Evolutionary conservation across 2,113 vertebrate genomes (phyloP).

Genomic region (Geococcyx californianus): DNA sequence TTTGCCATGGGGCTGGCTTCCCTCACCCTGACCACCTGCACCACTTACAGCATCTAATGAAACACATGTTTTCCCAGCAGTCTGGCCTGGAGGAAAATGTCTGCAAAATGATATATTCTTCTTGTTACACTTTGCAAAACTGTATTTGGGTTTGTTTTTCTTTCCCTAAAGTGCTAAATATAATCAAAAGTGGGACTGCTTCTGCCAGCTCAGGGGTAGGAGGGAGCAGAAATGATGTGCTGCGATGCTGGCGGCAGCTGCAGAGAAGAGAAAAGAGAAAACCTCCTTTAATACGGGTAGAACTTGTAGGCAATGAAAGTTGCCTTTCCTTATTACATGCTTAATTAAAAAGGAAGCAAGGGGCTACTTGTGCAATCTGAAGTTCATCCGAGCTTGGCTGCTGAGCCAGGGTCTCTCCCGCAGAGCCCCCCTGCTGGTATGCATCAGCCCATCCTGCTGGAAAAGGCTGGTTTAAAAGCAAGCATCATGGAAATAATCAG

Average conservation of each 20-base stretch:
- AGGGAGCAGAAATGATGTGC: background rate
- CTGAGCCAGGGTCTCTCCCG: background rate
- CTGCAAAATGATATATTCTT: background rate
- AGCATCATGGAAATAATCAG: fast-evolving
- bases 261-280: background rate
- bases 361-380: too few species aligned
- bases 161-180: background rate
- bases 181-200: background rate
- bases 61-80: background rate
- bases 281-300: background rate
- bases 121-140: background rate
- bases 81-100: background rate
- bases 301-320: background rate
- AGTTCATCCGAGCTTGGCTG: background rate
- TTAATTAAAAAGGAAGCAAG: background rate
- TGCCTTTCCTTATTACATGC: background rate
- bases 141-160: background rate
- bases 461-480: background rate
- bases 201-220: background rate
- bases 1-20: background rate
- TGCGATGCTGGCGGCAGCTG: fast-evolving
- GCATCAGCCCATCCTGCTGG: fast-evolving
- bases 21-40: background rate
- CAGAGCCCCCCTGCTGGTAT: fast-evolving
- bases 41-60: background rate